A percentile compares a stretch with the other conserved stretches of the same genome.
phyloP scores from a whole-genome alignment of 2,888 invertebrate genomes.

The Pemphredon lugubris region DNA sequence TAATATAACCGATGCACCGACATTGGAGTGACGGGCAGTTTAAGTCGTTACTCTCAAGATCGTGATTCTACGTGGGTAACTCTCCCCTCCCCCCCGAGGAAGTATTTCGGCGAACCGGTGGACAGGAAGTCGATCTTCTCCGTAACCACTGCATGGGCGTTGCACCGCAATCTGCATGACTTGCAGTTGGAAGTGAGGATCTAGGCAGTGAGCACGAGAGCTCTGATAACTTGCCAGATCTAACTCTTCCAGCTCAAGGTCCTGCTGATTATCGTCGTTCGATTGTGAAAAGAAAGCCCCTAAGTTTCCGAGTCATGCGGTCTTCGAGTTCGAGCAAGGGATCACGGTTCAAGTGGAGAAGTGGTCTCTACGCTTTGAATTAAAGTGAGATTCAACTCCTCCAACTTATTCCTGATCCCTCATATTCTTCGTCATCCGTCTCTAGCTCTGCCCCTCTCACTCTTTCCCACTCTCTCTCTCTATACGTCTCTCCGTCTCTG shows the following conservation, averaged over 20 bases:
- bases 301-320: too few species aligned
- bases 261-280: slow-evolving; percentile 64
- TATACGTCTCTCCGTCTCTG: neutral
- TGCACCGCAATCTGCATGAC: slow-evolving; percentile 66
- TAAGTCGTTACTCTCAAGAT: too few species aligned
- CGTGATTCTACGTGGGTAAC: too few species aligned
- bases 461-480: neutral
- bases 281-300: too few species aligned
- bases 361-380: slow-evolving; percentile 85
- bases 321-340: slow-evolving; percentile 44
- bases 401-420: slow-evolving; percentile 84
- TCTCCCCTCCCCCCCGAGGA: too few species aligned
- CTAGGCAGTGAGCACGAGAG: slow-evolving; percentile 82
- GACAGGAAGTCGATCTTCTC: neutral
- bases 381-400: slow-evolving; percentile 89
- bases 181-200: slow-evolving; percentile 86
- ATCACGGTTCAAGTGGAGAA: slow-evolving; percentile 84
- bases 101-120: neutral
- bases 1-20: neutral
- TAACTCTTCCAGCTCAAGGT: slow-evolving; percentile 88
- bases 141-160: slow-evolving; percentile 12
- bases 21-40: neutral
- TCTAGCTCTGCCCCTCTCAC: too few species aligned
- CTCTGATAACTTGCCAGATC: slow-evolving; percentile 84
- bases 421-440: slow-evolving; percentile 35